Base-by-base conservation (phyloP, 2,888 invertebrate genomes). In the Pseudococcus jackbeardsleyi region DNA sequence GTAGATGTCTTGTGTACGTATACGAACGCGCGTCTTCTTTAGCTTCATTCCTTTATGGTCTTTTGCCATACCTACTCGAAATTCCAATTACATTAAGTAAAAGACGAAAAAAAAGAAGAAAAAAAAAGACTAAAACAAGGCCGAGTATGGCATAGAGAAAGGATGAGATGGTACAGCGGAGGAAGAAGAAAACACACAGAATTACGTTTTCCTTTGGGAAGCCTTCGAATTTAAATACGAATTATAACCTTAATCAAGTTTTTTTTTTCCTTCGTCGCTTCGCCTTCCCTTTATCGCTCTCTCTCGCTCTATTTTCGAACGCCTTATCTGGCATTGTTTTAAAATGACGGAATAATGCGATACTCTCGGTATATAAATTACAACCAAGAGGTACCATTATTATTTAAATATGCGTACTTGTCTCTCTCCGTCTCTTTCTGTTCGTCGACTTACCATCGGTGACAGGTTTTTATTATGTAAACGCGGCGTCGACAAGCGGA, bases 351-450 rank as follows among this genome's bases (percentile, higher is more conserved):
- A 77, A 77, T 77, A 77, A 77, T 39, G 39, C 17, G 77, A 77
- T 77, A 77, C 77, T 26, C 64, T 19, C 50, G 50, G 77, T 22
- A 77, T 77, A 77, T 77, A 77, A 77, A 77, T 77, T 77, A 77
- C 77, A 26, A 64, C 77, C 33, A 77, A 77, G 77, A 77, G 77
- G 77, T 77, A 39, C 19, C 77, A 77, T 77, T 77, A 77, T 77
- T 77, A 77, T 77, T 77, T 84, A 84, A 84, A 84, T 84, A 84
- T 84, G 84, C 84, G 84, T 48, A 84, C 84, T 84, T 50, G 84
- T 48, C 84, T 48, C 50, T 50, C 50, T 12, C 46, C 12, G 46
- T 46, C 46, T 46, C 46, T 12, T 2, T 46, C 46, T 46, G 46
- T 5, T 8, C 15, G 12, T 79, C 48, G 84, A 50, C 46, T 77